Base-by-base conservation (phyloP, 2,113 vertebrate genomes). In the Lanius ludovicianus region DNA sequence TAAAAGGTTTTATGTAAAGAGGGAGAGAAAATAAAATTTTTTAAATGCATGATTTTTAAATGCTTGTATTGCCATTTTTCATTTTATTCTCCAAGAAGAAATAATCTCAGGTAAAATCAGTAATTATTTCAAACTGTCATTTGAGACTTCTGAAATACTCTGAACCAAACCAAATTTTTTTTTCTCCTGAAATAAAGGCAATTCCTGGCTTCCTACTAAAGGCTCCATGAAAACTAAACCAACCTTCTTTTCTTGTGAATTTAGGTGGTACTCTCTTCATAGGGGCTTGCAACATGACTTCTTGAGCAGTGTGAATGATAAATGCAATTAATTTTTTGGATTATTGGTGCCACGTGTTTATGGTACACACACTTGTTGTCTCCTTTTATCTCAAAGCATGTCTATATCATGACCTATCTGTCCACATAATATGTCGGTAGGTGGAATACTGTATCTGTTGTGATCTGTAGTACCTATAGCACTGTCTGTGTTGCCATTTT, bases 381-480 rank as follows among this genome's bases (percentile, higher is more conserved):
- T 74, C 23, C 52, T 73, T 65, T 13, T 44, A 11, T 69, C 81
- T 62, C 31, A 47, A 63, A 90, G 7, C 1, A 0, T 19, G 11
- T 7, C 1, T 21, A 21, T n/a, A 35, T 14, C 3, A 6, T 28
- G 71, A 33, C 15, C 22, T 13, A 6, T 4, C 14, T 6, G 6
- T 11, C 13, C 14, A 15, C 14, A 16, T 11, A 15, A 56, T 20
- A 81, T 76, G 31, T 69, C 27, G 47, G 20, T 20, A 17, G 15
- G 5, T 3, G 64, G 68, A 76, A 42, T 16, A 28, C 6, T 8
- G 1, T 25, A 25, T 11, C 31, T 77, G 13, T 37, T 57, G 53
- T 49, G 44, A 31, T 50, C 30, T 64, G 6, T 9, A 27, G 31
- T 14, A 35, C 1, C 0, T 9, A 6, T 1, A 21, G 10, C 3